phyloP scores from a whole-genome alignment of 37 sponge, comb jelly and placozoan genomes.

The Beroe forskalii region DNA sequence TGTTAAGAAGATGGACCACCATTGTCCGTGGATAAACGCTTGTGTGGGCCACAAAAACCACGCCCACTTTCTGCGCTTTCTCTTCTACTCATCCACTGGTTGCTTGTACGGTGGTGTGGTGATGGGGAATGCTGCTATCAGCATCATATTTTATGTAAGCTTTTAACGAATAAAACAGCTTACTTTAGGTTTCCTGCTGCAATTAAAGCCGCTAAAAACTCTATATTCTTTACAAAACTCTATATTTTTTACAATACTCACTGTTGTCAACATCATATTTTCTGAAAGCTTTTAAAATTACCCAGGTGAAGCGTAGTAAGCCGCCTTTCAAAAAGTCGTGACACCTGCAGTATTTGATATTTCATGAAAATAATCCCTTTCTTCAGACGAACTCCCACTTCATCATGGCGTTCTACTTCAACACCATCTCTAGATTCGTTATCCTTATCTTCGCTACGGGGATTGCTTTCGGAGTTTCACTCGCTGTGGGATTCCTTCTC shows the following conservation, averaged over 20 bases:
- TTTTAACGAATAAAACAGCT: not conserved
- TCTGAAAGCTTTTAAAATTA: not conserved
- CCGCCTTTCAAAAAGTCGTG: too few relatives aligned
- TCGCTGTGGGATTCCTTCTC: conserved; percentile 57
- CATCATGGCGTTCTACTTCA: conserved; percentile 57
- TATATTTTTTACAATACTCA: too few relatives aligned
- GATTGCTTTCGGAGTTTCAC: conserved; percentile 39
- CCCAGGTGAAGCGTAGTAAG: too few relatives aligned
- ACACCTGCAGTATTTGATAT: too few relatives aligned
- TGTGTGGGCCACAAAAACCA: conserved; percentile 65
- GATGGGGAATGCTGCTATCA: not conserved
- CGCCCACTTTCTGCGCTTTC: conserved; percentile 48
- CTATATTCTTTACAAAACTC: too few relatives aligned
- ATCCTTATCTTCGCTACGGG: conserved; percentile 26
- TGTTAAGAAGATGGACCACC: conserved; percentile 61
- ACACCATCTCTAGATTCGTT: not conserved
- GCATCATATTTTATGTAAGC: conserved; percentile 33
- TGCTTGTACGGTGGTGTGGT: conserved; percentile 20
- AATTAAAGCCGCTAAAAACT: too few relatives aligned
- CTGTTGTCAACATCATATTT: conserved; percentile 5
- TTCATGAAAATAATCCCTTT: too few relatives aligned
- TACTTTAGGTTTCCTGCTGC: too few relatives aligned
- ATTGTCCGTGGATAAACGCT: conserved; percentile 55
- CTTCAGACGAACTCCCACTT: not conserved
- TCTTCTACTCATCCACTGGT: conserved; percentile 51